A percentile compares a stretch with the other conserved stretches of the same genome.
Conservation (phyloP, 2,888 invertebrate species). For the Eristalis pertinax region DNA sequence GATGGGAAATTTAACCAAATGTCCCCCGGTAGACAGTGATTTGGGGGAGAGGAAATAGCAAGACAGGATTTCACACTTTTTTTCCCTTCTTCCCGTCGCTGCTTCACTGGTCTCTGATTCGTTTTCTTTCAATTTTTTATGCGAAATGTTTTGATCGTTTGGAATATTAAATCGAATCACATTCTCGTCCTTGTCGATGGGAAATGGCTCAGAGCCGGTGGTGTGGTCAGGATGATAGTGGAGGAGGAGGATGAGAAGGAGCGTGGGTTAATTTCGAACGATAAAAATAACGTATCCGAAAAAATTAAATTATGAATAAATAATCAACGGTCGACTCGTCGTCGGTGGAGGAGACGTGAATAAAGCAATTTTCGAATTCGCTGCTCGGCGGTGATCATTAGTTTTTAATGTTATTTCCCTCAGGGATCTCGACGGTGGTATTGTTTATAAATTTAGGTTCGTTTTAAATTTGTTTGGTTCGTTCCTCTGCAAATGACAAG, state of each 20-base stretch:
- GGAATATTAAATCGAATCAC: constrained; percentile 61
- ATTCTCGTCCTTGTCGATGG: constrained; percentile 21
- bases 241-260: background rate
- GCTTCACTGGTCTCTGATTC: constrained; percentile 8
- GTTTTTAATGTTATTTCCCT: constrained; percentile 53
- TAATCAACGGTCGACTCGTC: constrained; percentile 17
- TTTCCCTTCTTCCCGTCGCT: background rate
- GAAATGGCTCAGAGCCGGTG: background rate
- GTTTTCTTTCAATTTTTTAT: constrained; percentile 36
- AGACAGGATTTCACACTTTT: constrained; percentile 30
- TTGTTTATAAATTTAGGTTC: constrained; percentile 46
- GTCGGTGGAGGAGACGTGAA: background rate
- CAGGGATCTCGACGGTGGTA: background rate
- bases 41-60: constrained; percentile 7
- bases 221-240: background rate
- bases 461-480: background rate
- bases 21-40: constrained; percentile 31
- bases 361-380: constrained; percentile 41
- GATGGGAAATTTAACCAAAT: constrained; percentile 29
- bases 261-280: constrained; percentile 57
- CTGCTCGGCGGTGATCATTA: constrained; percentile 44
- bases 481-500: background rate
- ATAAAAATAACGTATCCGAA: constrained; percentile 62
- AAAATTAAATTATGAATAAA: constrained; percentile 66
- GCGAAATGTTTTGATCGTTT: constrained; percentile 61